Base-by-base conservation (phyloP, 2,797 vertebrate genomes). In the Hypotaenidia philippensis region DNA sequence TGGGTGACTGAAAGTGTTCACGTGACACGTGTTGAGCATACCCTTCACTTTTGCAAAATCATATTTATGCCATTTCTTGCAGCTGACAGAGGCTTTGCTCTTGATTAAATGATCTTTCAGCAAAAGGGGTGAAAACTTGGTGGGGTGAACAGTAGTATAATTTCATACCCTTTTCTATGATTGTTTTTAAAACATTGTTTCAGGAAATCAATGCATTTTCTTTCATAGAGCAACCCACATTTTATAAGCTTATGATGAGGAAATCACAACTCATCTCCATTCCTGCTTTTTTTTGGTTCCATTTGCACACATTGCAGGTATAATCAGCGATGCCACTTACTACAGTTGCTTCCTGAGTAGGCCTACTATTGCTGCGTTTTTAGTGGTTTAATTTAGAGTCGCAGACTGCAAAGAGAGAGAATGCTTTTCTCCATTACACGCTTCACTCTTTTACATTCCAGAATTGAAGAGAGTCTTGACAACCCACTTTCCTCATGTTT, bases 21-120 rank as follows among this genome's bases (percentile, higher is more conserved):
- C 1, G 7, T 89, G 47, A 52, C 83, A 76, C n/a, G 18, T 50
- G 82, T 68, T 78, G 52, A 91, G 50, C 53, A 61, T 18, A 75
- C 45, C 15, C 93, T 94, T 96, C 29, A 34, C 88, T 92, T 96
- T 84, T 82, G 23, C 63, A 96, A 93, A 96, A 90, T 65, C 68
- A 20, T 72, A 27, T 93, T 94, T 90, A 63, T 83, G 45, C 49
- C 22, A 72, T 87, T 95, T 96, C 29, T 94, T 95, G 45, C n/a
- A 82, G 72, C 38, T 85, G 90, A 70, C 66, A 89, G 50, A 86
- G 38, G 41, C 22, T 96, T 88, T 96, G 44, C 87, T 93, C 52
- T 90, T 89, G 47, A 88, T 87, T 82, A 93, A 92, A 52, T 59
- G 2, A 70, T 94, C 55, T 92, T 80, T 63, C 82, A 93, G 59